A percentile compares a stretch with the other conserved stretches of the same genome.
These are phyloP conservation scores for Caenorhabditis sp. DNA, from an alignment of 2,888 invertebrate species.

Conservation along the genomic window DNA sequence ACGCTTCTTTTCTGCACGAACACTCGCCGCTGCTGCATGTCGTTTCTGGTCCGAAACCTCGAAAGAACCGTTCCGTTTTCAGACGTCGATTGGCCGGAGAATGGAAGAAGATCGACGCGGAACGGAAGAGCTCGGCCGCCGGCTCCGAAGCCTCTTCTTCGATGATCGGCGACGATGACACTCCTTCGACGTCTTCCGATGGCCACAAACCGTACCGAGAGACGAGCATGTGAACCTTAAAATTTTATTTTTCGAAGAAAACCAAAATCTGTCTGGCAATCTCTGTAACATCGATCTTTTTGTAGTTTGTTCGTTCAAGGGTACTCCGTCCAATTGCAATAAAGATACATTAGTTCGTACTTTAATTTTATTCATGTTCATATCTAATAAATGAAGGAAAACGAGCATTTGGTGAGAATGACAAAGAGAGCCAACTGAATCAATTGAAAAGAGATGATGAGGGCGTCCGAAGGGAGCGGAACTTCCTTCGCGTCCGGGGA, in stretches of 20 bases:
- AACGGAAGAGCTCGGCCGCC: slow-evolving; percentile 47
- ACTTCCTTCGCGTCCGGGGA: slow-evolving; percentile 42
- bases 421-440: slow-evolving; percentile 12
- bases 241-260: neutral
- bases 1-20: neutral
- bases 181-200: slow-evolving; percentile 51
- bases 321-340: slow-evolving; percentile 46
- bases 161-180: slow-evolving; percentile 49
- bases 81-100: slow-evolving; percentile 63
- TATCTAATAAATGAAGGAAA: slow-evolving; percentile 16
- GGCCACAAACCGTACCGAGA: slow-evolving; percentile 53
- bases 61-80: slow-evolving; percentile 17
- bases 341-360: slow-evolving; percentile 23
- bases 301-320: slow-evolving; percentile 48
- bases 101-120: slow-evolving; percentile 59
- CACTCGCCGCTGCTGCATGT: slow-evolving; percentile 18
- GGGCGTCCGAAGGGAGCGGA: slow-evolving; percentile 16
- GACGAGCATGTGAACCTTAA: slow-evolving; percentile 58
- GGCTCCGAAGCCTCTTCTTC: slow-evolving; percentile 54
- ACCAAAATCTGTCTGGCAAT: neutral
- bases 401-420: neutral
- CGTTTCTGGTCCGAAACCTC: neutral
- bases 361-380: neutral
- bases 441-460: slow-evolving; percentile 24
- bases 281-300: slow-evolving; percentile 32